These are phyloP conservation scores for Nasonia oneida DNA, from an alignment of 2,888 invertebrate species.

Conservation along the genomic window DNA sequence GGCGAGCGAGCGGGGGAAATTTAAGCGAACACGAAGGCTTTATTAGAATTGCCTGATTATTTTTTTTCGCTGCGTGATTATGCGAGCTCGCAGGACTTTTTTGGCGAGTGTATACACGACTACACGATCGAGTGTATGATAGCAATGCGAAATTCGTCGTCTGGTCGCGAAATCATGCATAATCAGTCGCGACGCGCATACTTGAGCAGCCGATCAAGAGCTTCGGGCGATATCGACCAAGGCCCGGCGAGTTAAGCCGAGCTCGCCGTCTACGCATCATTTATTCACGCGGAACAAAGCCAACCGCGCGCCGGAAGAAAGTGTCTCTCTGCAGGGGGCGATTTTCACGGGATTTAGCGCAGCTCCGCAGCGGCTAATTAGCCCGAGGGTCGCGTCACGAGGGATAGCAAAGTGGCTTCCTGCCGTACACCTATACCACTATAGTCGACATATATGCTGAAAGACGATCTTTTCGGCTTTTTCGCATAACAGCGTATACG, in stretches of 20 bases:
- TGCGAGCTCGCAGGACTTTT: not conserved
- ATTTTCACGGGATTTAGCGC: not conserved
- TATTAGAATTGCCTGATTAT: not conserved
- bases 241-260: not conserved
- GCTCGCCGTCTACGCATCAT: not conserved
- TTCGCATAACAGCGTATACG: too few relatives aligned
- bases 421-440: too few relatives aligned
- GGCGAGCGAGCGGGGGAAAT: not conserved
- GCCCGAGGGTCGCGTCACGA: not conserved
- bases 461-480: too few relatives aligned
- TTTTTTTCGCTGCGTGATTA: not conserved
- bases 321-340: not conserved
- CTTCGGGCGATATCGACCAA: too few relatives aligned
- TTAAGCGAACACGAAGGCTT: not conserved
- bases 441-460: too few relatives aligned
- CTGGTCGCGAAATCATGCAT: not conserved
- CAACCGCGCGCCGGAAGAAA: not conserved
- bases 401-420: not conserved
- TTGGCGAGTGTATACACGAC: too few relatives aligned
- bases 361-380: not conserved
- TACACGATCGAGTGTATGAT: too few relatives aligned
- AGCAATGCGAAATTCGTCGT: not conserved
- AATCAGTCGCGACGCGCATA: not conserved
- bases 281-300: slow-evolving; percentile 20
- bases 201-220: not conserved